Evolutionary conservation across 2,797 vertebrate species (phyloP).

Genomic region (Notamacropus eugenii): DNA sequence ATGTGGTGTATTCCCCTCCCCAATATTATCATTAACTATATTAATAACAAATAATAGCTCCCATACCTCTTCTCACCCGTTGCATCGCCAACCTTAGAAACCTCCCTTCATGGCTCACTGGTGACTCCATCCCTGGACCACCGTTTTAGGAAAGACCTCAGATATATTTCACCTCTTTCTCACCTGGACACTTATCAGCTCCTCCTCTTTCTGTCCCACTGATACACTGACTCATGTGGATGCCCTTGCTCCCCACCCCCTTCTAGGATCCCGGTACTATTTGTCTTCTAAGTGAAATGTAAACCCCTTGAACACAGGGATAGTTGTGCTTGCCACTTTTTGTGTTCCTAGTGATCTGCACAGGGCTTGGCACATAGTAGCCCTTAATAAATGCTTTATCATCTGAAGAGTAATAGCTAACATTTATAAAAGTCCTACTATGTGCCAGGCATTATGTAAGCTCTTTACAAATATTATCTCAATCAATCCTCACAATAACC

Average conservation of each 20-base stretch:
- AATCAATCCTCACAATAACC: neutral
- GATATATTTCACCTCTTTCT: neutral
- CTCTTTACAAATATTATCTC: neutral
- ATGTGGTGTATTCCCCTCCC: neutral
- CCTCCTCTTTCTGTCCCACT: neutral
- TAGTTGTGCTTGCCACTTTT: neutral
- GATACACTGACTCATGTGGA: neutral
- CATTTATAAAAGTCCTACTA: neutral
- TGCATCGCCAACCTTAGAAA: neutral
- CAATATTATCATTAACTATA: neutral
- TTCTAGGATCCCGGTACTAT: neutral
- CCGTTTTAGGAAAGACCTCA: neutral
- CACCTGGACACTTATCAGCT: neutral
- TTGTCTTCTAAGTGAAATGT: neutral
- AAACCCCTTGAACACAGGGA: neutral
- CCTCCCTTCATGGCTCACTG: neutral
- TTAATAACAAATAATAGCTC: neutral
- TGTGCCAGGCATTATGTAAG: neutral
- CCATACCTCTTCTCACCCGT: neutral
- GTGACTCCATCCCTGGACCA: neutral
- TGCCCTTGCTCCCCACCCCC: neutral
- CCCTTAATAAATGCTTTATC: neutral
- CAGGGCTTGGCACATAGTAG: too few species aligned
- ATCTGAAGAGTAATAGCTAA: neutral
- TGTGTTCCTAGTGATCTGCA: neutral